Evolutionary conservation across 1,140 invertebrate genomes (phyloP).

Genomic region (Bicyclus anynana): DNA sequence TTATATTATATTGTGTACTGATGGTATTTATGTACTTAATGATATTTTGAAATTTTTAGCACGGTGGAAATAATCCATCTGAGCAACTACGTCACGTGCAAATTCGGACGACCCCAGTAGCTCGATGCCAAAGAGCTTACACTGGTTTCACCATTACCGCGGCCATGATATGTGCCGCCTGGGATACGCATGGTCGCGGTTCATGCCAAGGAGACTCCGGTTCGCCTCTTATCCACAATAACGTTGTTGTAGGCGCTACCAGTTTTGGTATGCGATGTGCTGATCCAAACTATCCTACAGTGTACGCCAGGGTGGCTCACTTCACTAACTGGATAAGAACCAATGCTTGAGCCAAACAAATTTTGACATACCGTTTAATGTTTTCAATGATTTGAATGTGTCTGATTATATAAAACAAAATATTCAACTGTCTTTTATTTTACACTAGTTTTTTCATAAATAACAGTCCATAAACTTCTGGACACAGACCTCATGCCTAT

Average conservation of each 20-base stretch:
- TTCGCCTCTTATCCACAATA: conserved; percentile 16
- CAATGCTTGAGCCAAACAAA: conserved; percentile 3
- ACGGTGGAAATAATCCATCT: neutral
- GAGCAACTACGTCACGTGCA: conserved; percentile 22
- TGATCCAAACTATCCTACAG: conserved; percentile 7
- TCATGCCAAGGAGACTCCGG: conserved; percentile 22
- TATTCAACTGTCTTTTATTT: too few species aligned
- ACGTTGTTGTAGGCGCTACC: conserved; percentile 10
- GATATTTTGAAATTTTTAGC: neutral
- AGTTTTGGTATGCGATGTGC: conserved; percentile 13
- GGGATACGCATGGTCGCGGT: neutral
- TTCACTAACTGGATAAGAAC: conserved; percentile 14
- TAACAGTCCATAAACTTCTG: too few species aligned
- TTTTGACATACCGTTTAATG: neutral
- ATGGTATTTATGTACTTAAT: too few species aligned
- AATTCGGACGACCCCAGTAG: neutral
- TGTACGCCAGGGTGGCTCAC: conserved; percentile 14
- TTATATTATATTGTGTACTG: too few species aligned
- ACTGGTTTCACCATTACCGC: neutral
- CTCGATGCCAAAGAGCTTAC: neutral
- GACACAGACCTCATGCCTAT: too few species aligned
- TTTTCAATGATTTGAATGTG: too few species aligned
- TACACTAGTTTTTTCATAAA: too few species aligned
- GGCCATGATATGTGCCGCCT: conserved; percentile 18
- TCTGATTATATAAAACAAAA: too few species aligned